Base-by-base conservation (phyloP, 2,888 invertebrate species). In the Calephelis perditalis region DNA sequence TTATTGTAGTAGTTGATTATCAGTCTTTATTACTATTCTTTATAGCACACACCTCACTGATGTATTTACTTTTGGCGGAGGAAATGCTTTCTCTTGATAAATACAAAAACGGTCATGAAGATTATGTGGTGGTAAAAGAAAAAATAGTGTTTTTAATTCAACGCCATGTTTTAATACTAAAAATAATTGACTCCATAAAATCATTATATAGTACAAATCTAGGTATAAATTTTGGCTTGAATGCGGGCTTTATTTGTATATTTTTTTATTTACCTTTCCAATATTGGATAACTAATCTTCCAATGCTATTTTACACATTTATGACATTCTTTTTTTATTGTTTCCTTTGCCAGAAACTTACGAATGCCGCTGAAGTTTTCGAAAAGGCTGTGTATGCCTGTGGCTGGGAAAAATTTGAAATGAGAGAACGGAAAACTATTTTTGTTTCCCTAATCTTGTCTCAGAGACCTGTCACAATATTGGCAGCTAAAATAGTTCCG, bases 401-500 rank as follows among this genome's bases (percentile, higher is more conserved):
- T 65, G 88, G 88, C 0, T 88, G 89, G 89, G 86, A 89, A 66
- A 81, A 79, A 5, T 86, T 86, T 57, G 71, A 72, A n/a, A 12
- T 77, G 9, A 78, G 73, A 0, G 82, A 86, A 52, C 76, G 75
- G 69, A 84, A 76, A 64, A 60, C 77, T 6, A 64, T 85, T 1
- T 84, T 71, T 40, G 62, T 81, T 11, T 83, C 86, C 77, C 66
- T 88, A 26, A 57, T 79, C n/a, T 75, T 80, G 62, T 78, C 86
- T 0, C 89, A 88, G 65, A 79, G 75, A 60, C 79, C 79, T 1
- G 76, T 86, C 7, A 69, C 76, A 26, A 37, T 89, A 7, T 55
- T 84, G n/a, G 89, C 88, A 2, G 87, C 85, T 7, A 78, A 82
- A 68, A 85, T 88, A 8, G 74, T 86, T 60, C 87, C 87, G 0